Conservation (phyloP, 2,113 vertebrate species). For the Dicaeum eximium region DNA sequence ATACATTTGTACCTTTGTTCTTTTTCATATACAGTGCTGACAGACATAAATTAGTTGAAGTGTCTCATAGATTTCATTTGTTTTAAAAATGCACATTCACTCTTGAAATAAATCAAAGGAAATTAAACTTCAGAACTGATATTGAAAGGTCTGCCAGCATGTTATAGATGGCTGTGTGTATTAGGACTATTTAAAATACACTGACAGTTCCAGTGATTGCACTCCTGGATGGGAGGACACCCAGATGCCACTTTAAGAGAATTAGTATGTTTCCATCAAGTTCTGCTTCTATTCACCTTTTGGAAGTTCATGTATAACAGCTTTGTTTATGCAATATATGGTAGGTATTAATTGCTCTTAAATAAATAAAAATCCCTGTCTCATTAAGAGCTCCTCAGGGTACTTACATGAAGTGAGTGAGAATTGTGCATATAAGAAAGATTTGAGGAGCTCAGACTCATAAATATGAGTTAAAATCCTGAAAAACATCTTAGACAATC, state of each 20-base stretch:
- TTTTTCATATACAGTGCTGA: background rate
- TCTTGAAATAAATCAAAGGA: background rate
- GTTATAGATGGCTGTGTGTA: background rate
- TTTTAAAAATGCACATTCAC: background rate
- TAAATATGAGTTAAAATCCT: background rate
- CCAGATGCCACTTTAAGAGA: background rate
- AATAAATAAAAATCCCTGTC: background rate
- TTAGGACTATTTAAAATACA: background rate
- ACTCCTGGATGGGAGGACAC: background rate
- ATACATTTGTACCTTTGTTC: background rate
- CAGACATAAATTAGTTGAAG: background rate
- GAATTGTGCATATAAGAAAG: background rate
- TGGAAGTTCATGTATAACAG: background rate
- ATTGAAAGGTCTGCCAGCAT: background rate
- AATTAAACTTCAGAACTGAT: background rate
- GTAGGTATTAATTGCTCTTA: background rate
- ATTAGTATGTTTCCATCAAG: background rate
- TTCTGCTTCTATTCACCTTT: background rate
- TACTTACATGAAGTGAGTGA: background rate
- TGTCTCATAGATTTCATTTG: background rate
- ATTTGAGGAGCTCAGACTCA: background rate
- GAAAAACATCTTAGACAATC: background rate
- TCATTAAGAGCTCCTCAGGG: background rate
- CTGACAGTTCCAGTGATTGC: background rate
- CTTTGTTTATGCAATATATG: background rate